Base-by-base conservation (phyloP, 2,797 vertebrate genomes). In the Myotis daubentonii region DNA sequence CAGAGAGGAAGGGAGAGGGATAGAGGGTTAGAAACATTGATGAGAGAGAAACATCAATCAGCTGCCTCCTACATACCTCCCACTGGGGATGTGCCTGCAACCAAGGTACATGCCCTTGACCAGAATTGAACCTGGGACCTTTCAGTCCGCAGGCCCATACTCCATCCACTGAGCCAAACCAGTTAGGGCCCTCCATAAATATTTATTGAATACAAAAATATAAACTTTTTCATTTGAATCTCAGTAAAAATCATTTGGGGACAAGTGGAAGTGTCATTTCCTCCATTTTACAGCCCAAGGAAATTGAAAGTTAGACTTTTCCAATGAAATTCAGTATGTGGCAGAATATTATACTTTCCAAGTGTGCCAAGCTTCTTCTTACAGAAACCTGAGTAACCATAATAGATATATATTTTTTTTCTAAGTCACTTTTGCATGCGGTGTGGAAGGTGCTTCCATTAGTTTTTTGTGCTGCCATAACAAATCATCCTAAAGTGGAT, bases 251-350 rank as follows among this genome's bases (percentile, higher is more conserved):
- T 71, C 28, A 89, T 15, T 36, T 51, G 60, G 36, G 49, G 71
- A 17, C 53, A 78, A 55, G 49, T 20, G 10, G 30, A 66, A 66
- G 30, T 86, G 12, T 87, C 44, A 83, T 80, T 88, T 87, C 20
- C 33, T 38, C 33, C 41, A 60, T 82, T 95, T 94, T 91, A 84
- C 25, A 79, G 57, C 74, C 28, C 28, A 87, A 23, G 38, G 65
- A 87, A 90, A 88, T 15, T 25, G 82, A 92, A 87, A 83, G 20
- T 68, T 51, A 76, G 33, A 79, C 22, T 93, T 94, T 92, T 88
- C 60, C 30, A 85, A 60, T 71, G 44, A 82, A 76, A 91, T 70
- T 88, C n/a, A 87, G 17, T 60, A 36, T 79, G 36, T 82, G 79
- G 57, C 55, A 85, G 55, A 87, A 55, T 49, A 60, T 94, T 68